Base-by-base conservation (phyloP, 2,888 invertebrate genomes). In the Copidosoma aretas region DNA sequence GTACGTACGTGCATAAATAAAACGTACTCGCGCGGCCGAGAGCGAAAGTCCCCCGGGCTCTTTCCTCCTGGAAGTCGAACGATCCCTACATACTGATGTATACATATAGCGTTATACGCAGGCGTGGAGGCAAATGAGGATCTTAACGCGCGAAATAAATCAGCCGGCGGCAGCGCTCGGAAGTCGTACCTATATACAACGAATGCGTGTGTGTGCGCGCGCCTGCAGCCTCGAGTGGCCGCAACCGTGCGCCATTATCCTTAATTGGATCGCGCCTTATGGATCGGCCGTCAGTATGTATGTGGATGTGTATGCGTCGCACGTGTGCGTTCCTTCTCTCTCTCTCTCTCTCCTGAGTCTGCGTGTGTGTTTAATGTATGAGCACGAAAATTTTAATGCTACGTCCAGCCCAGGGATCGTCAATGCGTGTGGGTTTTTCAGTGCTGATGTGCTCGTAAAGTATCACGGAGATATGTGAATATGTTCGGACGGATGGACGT, bases 241-340 rank as follows among this genome's bases (percentile, higher is more conserved):
- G 32, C 8, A 32, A 8, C 64, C 21, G 57, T 10, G 61, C 10
- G 52, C 64, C 59, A 59, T 75, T 75, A 72, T 74, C 77, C 79
- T 76, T 77, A 78, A 78, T 78, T 76, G 76, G 75, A 71, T 74
- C 72, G 72, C 63, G 58, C n/a, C 72, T 75, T 73, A 73, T 32
- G 32, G 3, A 32, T 32, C 32, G 32, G 32, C 32, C 32, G 32
- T n/a, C n/a, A n/a, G n/a, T n/a, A n/a, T n/a, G n/a, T n/a, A n/a
- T n/a, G n/a, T n/a, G n/a, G n/a, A n/a, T n/a, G n/a, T n/a, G n/a
- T 32, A 32, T 32, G 8, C 32, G 8, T 32, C 74, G 70, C 49
- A 24, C 43, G n/a, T 39, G 60, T 43, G 49, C 25, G 43, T 64
- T 39, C 53, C 54, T 24, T 24, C 57, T 22, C 25, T 56, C 51